These are phyloP conservation scores for Myopa tessellatipennis DNA, from an alignment of 2,888 invertebrate species.

Conservation along the genomic window DNA sequence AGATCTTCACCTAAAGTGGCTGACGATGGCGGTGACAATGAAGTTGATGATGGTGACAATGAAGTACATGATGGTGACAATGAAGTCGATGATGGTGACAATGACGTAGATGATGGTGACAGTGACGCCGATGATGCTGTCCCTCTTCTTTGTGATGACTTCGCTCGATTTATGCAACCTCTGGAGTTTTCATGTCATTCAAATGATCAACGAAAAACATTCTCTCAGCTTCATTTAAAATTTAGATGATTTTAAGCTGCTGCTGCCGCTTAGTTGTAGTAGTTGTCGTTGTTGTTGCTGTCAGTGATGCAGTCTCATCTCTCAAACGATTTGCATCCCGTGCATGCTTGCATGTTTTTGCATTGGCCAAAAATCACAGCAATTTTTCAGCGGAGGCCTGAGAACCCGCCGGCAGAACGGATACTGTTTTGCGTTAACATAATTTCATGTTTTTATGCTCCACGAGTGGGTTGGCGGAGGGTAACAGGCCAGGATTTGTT, in stretches of 20 bases:
- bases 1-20: too few relatives aligned
- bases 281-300: background rate
- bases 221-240: conserved; percentile 16
- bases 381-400: background rate
- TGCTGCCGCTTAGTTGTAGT: background rate
- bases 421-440: conserved; percentile 12
- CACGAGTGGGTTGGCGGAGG: background rate
- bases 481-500: background rate
- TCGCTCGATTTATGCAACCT: conserved; percentile 16
- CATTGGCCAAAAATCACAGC: too few relatives aligned
- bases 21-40: background rate
- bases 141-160: background rate
- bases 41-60: background rate
- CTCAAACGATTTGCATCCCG: background rate
- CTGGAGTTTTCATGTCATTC: conserved; percentile 23
- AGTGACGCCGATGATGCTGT: background rate
- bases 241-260: background rate
- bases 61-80: background rate
- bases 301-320: background rate
- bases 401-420: background rate
- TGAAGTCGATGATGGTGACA: background rate
- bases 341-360: too few relatives aligned
- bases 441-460: conserved; percentile 12
- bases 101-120: background rate
- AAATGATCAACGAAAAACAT: background rate